phyloP scores from a whole-genome alignment of 2,797 vertebrate species.

The Pseudochirops cupreus region DNA sequence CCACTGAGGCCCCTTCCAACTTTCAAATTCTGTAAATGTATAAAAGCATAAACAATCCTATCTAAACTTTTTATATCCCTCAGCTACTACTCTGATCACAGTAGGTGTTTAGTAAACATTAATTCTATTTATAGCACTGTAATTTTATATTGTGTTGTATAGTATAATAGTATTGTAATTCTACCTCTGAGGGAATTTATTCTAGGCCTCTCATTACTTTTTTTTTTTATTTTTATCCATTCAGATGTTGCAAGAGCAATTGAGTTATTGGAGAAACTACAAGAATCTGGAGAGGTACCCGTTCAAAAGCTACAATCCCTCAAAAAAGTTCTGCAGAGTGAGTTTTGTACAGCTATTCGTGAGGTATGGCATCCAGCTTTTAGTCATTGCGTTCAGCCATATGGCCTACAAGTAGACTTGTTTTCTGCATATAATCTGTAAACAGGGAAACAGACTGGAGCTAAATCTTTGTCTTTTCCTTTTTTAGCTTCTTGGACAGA shows the following conservation, averaged over 20 bases:
- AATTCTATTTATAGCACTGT: background rate
- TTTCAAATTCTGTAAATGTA: background rate
- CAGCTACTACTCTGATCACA: background rate
- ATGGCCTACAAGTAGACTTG: constrained; percentile 51
- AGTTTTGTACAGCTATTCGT: constrained; percentile 99
- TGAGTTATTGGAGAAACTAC: constrained; percentile 98
- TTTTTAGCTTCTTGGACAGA: constrained; percentile 71
- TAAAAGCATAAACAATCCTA: background rate
- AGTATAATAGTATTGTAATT: background rate
- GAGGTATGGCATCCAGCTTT: constrained; percentile 91
- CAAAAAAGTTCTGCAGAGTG: constrained; percentile 99
- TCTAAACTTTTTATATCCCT: background rate
- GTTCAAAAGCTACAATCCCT: constrained; percentile 97
- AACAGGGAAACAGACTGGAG: constrained; percentile 55
- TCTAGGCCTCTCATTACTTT: constrained; percentile 47
- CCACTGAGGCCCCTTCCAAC: background rate
- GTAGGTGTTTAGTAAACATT: background rate
- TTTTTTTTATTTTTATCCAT: constrained; percentile 67
- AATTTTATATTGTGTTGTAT: constrained; percentile 12
- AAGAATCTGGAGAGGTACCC: constrained; percentile 97
- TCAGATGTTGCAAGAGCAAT: constrained; percentile 98
- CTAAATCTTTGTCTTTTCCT: constrained; percentile 55
- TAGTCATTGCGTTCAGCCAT: constrained; percentile 57
- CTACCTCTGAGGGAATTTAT: constrained; percentile 3
- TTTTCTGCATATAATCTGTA: constrained; percentile 63